Evolutionary conservation across 2,113 vertebrate genomes (phyloP).

Genomic region (Megaceryle torquata): DNA sequence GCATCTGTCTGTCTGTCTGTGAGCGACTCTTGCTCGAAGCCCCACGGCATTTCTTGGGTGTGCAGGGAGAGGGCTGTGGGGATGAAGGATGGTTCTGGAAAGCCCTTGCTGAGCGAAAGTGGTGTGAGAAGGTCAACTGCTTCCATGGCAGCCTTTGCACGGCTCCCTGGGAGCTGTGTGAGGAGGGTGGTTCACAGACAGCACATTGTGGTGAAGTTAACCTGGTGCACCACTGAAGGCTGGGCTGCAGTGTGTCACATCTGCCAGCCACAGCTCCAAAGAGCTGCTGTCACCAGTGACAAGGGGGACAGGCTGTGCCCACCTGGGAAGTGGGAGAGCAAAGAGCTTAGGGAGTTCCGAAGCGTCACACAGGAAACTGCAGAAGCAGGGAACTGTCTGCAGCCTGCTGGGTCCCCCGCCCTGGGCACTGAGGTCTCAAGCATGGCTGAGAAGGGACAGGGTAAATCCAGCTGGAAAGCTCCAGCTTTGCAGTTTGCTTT

Average conservation of each 20-base stretch:
- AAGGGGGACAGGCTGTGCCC: neutral
- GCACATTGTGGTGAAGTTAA: fast-evolving
- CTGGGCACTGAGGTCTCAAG: too few species aligned
- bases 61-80: neutral
- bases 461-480: neutral
- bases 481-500: fast-evolving
- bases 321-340: neutral
- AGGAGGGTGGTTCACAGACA: neutral
- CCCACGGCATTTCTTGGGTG: fast-evolving
- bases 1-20: neutral
- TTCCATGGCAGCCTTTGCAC: fast-evolving
- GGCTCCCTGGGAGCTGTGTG: neutral
- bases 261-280: fast-evolving
- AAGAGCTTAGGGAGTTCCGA: neutral
- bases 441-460: neutral
- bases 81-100: neutral
- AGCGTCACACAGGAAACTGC: fast-evolving
- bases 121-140: neutral
- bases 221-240: neutral
- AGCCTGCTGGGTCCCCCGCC: neutral
- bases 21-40: neutral
- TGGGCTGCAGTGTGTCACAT: fast-evolving
- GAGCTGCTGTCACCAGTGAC: neutral
- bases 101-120: neutral
- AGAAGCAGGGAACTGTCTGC: neutral